Conservation (phyloP, 1,140 invertebrate species). For the Anoplolepis gracilipes region DNA sequence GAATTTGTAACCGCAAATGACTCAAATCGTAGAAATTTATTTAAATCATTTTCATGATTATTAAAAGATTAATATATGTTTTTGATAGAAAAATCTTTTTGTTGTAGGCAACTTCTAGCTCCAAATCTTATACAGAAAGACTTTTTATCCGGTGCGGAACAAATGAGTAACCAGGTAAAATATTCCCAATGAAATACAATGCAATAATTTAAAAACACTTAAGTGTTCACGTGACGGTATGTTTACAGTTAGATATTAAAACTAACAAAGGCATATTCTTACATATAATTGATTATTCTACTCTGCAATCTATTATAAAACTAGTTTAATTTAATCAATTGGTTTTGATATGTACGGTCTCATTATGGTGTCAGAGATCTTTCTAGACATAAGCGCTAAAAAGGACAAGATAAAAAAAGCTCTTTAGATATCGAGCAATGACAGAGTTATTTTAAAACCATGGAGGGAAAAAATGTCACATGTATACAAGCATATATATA, state of each 20-base stretch:
- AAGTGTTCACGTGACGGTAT: slow-evolving; percentile 22
- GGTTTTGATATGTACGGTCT: not conserved
- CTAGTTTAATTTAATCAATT: not conserved
- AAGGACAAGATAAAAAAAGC: slow-evolving; percentile 7
- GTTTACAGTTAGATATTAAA: not conserved
- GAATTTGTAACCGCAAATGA: not conserved
- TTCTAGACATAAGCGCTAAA: not conserved
- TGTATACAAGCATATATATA: slow-evolving; percentile 2
- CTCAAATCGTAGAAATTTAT: not conserved
- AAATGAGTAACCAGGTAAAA: slow-evolving; percentile 89
- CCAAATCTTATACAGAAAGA: slow-evolving; percentile 94
- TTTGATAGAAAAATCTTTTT: not conserved
- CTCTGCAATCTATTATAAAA: not conserved
- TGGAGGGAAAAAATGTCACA: slow-evolving; percentile 37
- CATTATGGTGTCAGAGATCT: not conserved
- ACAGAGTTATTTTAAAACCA: slow-evolving; percentile 22
- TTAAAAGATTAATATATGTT: not conserved
- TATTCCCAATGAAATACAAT: not conserved
- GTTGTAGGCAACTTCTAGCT: slow-evolving; percentile 92
- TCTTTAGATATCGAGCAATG: slow-evolving; percentile 8
- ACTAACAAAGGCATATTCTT: slow-evolving; percentile 19
- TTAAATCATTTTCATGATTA: not conserved
- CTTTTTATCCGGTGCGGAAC: slow-evolving; percentile 90
- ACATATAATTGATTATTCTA: slow-evolving; percentile 6
- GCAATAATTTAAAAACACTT: not conserved